A percentile compares a stretch with the other conserved stretches of the same genome.
These are phyloP conservation scores for Leucophora obtusa DNA, from an alignment of 2,888 invertebrate genomes.

Conservation along the genomic window DNA sequence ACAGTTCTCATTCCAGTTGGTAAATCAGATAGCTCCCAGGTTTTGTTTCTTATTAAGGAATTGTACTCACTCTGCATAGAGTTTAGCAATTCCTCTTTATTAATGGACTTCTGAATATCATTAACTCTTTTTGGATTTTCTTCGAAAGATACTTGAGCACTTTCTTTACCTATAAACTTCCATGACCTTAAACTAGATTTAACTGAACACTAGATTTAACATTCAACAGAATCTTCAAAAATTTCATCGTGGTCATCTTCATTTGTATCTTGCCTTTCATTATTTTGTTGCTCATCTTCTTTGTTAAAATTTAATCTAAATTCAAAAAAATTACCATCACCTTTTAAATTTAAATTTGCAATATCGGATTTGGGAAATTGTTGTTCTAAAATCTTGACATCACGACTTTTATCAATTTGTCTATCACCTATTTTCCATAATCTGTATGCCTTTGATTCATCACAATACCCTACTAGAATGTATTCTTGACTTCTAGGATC, in stretches of 20 bases:
- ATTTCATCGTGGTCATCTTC: not conserved
- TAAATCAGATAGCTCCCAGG: no score
- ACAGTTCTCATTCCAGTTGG: not conserved
- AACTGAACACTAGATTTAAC: not conserved
- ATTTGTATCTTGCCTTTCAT: no score
- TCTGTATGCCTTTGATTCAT: slow-evolving; percentile 1
- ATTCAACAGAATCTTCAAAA: not conserved
- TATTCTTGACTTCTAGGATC: not conserved
- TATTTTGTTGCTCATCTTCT: not conserved
- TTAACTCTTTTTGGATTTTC: not conserved
- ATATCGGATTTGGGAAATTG: not conserved
- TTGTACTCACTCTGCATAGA: not conserved
- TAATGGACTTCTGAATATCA: not conserved
- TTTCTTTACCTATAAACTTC: not conserved
- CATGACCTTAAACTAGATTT: not conserved
- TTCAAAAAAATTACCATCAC: not conserved
- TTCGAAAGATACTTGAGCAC: not conserved
- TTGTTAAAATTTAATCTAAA: slow-evolving; percentile 6
- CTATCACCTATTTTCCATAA: slow-evolving; percentile 1
- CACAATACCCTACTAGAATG: not conserved
- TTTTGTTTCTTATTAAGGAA: no score
- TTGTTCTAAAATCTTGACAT: not conserved
- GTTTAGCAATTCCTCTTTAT: no score
- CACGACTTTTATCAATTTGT: not conserved
- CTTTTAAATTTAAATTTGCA: no score